These are phyloP conservation scores for Cryptotis parvus DNA, from an alignment of 2,113 vertebrate species.

Conservation along the genomic window DNA sequence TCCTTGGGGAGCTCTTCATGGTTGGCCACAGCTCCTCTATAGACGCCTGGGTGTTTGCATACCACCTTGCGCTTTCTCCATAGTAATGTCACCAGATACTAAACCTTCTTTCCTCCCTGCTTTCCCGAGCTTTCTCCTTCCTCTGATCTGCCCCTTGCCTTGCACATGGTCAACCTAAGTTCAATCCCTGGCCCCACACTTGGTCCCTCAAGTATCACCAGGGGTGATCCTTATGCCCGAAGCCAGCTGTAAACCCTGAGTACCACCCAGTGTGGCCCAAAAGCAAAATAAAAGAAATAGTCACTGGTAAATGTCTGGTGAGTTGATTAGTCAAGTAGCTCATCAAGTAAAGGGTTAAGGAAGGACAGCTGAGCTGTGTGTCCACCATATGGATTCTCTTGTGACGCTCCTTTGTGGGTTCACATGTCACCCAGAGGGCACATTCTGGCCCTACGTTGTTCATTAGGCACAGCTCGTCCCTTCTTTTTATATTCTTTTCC, in stretches of 20 bases:
- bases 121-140: not conserved
- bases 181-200: too few relatives aligned
- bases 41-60: not conserved
- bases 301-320: not conserved
- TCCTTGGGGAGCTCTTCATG: not conserved
- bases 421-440: not conserved
- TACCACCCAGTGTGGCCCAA: too few relatives aligned
- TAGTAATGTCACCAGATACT: not conserved
- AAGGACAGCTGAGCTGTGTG: not conserved
- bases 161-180: too few relatives aligned
- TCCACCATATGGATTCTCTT: not conserved
- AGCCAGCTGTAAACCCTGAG: too few relatives aligned
- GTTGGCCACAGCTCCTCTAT: not conserved
- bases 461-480: not conserved
- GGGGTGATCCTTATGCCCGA: too few relatives aligned
- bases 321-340: not conserved
- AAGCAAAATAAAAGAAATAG: not conserved
- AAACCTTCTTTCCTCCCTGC: not conserved
- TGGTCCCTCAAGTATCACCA: too few relatives aligned
- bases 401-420: too few relatives aligned
- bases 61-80: not conserved
- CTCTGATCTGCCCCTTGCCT: not conserved
- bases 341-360: not conserved
- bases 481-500: not conserved
- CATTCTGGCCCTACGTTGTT: not conserved